A percentile compares a stretch with the other conserved stretches of the same genome.
phyloP scores from a whole-genome alignment of 92 coral and sea anemone species.

The Ricordea florida region DNA sequence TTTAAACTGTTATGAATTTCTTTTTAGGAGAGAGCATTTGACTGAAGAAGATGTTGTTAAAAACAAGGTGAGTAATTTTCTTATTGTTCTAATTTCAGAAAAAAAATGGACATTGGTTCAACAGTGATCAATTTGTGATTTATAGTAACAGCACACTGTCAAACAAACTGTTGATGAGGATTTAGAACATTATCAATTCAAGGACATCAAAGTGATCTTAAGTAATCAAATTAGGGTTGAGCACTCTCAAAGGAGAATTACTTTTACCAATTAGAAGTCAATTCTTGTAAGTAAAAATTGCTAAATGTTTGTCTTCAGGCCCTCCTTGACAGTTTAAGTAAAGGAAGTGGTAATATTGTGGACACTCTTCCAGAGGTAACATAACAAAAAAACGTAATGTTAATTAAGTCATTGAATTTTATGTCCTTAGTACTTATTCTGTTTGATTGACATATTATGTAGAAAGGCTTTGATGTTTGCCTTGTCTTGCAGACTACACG shows the following conservation, averaged over 20 bases:
- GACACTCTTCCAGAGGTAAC: slow-evolving; percentile 92
- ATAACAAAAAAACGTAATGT: too few relatives aligned
- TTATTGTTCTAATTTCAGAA: neutral
- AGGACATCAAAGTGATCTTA: too few relatives aligned
- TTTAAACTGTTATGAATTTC: too few relatives aligned
- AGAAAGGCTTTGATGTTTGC: neutral
- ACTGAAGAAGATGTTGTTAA: slow-evolving; percentile 91
- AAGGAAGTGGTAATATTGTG: slow-evolving; percentile 81
- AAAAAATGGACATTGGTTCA: neutral
- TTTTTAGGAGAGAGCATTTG: slow-evolving; percentile 86
- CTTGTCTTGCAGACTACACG: slow-evolving; percentile 59
- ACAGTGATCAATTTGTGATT: neutral
- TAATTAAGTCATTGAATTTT: too few relatives aligned
- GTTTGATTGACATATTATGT: neutral
- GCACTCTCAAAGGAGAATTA: too few relatives aligned
- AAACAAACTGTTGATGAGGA: too few relatives aligned
- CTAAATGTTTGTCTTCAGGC: slow-evolving; percentile 83
- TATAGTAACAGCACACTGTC: too few relatives aligned
- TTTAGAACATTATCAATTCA: too few relatives aligned
- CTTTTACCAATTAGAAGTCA: neutral
- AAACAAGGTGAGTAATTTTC: slow-evolving; percentile 77
- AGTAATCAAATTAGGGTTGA: too few relatives aligned
- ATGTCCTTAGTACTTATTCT: too few relatives aligned
- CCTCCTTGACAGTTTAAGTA: slow-evolving; percentile 84
- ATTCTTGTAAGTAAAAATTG: too few relatives aligned